phyloP scores from a whole-genome alignment of 2,113 vertebrate genomes.

The Platysternon megacephalum region DNA sequence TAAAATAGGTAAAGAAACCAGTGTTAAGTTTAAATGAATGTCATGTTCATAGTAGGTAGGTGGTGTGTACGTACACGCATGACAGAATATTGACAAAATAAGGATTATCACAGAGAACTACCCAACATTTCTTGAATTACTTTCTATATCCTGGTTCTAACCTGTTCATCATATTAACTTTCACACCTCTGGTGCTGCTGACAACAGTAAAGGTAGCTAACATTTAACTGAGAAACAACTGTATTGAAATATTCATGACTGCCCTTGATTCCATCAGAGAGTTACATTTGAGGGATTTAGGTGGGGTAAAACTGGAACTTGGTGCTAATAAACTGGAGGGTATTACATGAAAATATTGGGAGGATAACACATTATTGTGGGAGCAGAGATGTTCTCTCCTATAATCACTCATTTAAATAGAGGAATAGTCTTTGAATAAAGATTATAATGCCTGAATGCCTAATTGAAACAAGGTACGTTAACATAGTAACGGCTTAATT shows the following conservation, averaged over 20 bases:
- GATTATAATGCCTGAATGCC: constrained; percentile 26
- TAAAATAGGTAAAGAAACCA: background rate
- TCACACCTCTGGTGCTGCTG: background rate
- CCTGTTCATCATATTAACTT: background rate
- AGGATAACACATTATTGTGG: background rate
- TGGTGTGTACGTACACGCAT: background rate
- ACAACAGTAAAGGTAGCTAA: background rate
- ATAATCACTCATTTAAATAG: constrained; percentile 45
- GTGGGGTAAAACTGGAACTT: background rate
- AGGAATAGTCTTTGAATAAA: constrained; percentile 40
- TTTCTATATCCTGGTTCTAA: background rate
- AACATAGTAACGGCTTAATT: constrained; percentile 33
- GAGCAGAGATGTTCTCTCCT: background rate
- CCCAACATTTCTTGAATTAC: background rate
- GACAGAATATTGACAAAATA: constrained; percentile 8
- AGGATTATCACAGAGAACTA: background rate
- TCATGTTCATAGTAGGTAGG: background rate
- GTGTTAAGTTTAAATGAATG: accelerated
- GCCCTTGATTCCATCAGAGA: background rate
- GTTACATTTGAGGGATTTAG: background rate
- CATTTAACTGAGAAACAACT: background rate
- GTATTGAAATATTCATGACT: background rate
- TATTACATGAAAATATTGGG: background rate
- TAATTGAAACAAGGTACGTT: constrained; percentile 60
- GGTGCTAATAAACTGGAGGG: background rate